Base-by-base conservation (phyloP, 2,113 vertebrate genomes). In the Circaetus cinerascens region DNA sequence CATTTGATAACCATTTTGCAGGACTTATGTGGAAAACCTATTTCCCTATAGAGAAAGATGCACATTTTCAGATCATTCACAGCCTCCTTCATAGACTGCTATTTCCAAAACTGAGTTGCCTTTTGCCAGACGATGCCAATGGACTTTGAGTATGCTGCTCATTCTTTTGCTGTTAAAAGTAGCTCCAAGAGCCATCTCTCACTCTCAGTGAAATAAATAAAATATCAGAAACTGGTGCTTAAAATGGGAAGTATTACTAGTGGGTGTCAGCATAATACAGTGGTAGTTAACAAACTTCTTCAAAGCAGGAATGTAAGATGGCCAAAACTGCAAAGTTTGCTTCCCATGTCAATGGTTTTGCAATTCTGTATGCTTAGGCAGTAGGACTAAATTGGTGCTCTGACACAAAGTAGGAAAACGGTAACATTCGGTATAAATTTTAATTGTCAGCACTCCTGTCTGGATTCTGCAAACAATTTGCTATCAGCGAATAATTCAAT, bases 401-500 rank as follows among this genome's bases (percentile, higher is more conserved):
- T 93, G n/a, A 90, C 89, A 94, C 30, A 62, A 82, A 63, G 72
- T n/a, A 80, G n/a, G 40, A 81, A 90, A 62, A 87, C 0, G 1
- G 85, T 85, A 87, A 63, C 45, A 88, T 51, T 56, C 20, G 0
- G 79, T 72, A 89, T 85, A 91, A 94, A 93, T 95, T 96, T 93
- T 95, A 95, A 93, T 95, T 86, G 48, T 82, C 91, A 96, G 75
- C 74, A 72, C 63, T 94, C 25, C 51, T 91, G 75, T 73, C 87
- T 91, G 43, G 48, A 75, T 96, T 95, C 93, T 63, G 88, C 83
- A 93, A 95, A 97, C 23, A 96, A 90, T 76, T 78, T 72, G 51
- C 86, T 95, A 94, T 64, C 88, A 92, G 64, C 93, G 81, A 95
- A 84, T 91, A 95, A 94, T 89, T 95, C 91, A 82, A 22, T 38